These are phyloP conservation scores for Sciurus niger DNA, from an alignment of 2,113 vertebrate genomes.

Conservation along the genomic window DNA sequence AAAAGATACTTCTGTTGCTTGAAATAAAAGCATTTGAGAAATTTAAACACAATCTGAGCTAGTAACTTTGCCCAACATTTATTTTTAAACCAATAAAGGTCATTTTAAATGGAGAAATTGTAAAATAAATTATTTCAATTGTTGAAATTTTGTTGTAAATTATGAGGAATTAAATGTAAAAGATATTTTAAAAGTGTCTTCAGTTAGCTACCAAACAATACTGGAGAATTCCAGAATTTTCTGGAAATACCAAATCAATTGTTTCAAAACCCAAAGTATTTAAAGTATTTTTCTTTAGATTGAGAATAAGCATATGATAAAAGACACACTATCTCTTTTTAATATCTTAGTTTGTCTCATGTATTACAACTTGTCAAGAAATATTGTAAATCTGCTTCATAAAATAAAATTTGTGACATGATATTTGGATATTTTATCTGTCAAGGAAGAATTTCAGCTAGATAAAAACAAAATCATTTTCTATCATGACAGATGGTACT, in stretches of 20 bases:
- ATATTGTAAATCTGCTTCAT: not conserved
- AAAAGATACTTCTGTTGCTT: not conserved
- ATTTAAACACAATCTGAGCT: not conserved
- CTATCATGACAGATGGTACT: not conserved
- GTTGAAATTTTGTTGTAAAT: not conserved
- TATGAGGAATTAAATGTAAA: not conserved
- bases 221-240: not conserved
- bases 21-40: not conserved
- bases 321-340: not conserved
- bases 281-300: not conserved
- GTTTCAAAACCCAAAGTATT: not conserved
- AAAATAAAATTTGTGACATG: not conserved
- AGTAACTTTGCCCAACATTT: not conserved
- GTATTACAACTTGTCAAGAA: not conserved
- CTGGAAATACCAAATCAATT: not conserved
- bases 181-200: not conserved
- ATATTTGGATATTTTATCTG: constrained; percentile 10
- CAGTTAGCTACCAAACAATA: not conserved
- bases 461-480: constrained; percentile 62
- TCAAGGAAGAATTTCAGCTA: constrained; percentile 28
- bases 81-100: not conserved
- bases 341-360: not conserved
- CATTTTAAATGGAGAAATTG: not conserved
- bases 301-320: not conserved
- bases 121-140: not conserved